Base-by-base conservation (phyloP, 2,888 invertebrate genomes). In the Cremastobaeus sp. region DNA sequence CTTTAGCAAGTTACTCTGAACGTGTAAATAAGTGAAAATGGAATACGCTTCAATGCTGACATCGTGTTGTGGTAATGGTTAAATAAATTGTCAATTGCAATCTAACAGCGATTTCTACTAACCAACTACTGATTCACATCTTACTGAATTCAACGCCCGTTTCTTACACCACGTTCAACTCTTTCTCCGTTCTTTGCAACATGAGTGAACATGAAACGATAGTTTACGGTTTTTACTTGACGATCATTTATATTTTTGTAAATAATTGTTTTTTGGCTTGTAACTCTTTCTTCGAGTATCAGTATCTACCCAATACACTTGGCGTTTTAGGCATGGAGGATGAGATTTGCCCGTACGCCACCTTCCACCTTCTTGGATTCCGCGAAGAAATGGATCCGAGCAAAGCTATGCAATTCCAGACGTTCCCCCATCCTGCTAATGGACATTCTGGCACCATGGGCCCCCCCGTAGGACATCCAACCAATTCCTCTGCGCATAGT, bases 311-410 rank as follows among this genome's bases (percentile, higher is more conserved):
- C 81, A 78, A 66, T 57, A 64, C 75, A 69, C 80, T 85, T 25
- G 30, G 70, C 69, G 76, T 77, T 78, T 70, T 90, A 94, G 96
- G 96, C 88, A 95, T 96, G 93, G 96, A 97, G 88, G 97, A 97
- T 86, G 97, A 97, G 89, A 97, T 97, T 88, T 97, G 97, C 89
- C 97, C 97, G 37, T 97, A 97, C 89, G 97, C 97, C 5, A 97
- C 97, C 35, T 97, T 97, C 94, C 97, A 97, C 88, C 91, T 96
- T 84, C 92, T 96, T 65, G 96, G 96, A 80, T 96, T 96, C 93
- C 94, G 96, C 82, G 96, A 96, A 88, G 96, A 96, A 91, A 96
- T 96, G 96, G 96, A 96, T 88, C 96, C 96, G 43, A 93, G 91
- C 88, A 96, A 96, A 90, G 95, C 95, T 32, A 91, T 95, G 93